Conservation (phyloP, 1,140 invertebrate genomes). For the Macrocentrus cingulum region DNA sequence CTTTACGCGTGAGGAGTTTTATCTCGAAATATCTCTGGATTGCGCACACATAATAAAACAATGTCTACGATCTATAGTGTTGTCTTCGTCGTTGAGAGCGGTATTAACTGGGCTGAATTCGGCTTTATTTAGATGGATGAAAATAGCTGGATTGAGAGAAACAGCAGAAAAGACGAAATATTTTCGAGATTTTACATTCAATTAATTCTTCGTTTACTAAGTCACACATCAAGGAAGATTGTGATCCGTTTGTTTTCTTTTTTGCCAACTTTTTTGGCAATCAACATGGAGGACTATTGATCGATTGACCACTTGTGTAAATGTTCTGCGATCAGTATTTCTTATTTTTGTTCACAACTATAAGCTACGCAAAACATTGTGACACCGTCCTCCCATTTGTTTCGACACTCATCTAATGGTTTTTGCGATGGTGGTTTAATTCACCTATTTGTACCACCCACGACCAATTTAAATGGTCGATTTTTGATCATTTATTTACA, state of each 20-base stretch:
- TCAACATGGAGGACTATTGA: no score
- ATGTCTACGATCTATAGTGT: constrained; percentile 20
- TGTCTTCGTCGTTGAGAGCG: constrained; percentile 28
- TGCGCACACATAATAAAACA: constrained; percentile 23
- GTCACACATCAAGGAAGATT: no score
- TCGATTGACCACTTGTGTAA: constrained; percentile 10
- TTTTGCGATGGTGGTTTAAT: no score
- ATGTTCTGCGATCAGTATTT: not conserved
- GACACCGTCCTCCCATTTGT: no score
- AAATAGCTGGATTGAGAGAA: constrained; percentile 37
- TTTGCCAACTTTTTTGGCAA: no score
- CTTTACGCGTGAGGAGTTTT: not conserved
- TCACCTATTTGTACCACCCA: no score
- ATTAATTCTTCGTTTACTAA: constrained; percentile 28
- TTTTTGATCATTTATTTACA: no score
- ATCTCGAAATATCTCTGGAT: constrained; percentile 7
- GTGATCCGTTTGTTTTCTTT: no score
- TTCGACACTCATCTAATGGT: no score
- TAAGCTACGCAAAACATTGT: no score
- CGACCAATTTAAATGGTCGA: no score
- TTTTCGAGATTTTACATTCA: not conserved
- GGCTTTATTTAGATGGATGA: constrained; percentile 46
- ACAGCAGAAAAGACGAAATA: constrained; percentile 22
- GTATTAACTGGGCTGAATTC: constrained; percentile 43
- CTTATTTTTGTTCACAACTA: no score